Evolutionary conservation across 2,797 vertebrate species (phyloP).

Genomic region (Leptatherina wallacei): DNA sequence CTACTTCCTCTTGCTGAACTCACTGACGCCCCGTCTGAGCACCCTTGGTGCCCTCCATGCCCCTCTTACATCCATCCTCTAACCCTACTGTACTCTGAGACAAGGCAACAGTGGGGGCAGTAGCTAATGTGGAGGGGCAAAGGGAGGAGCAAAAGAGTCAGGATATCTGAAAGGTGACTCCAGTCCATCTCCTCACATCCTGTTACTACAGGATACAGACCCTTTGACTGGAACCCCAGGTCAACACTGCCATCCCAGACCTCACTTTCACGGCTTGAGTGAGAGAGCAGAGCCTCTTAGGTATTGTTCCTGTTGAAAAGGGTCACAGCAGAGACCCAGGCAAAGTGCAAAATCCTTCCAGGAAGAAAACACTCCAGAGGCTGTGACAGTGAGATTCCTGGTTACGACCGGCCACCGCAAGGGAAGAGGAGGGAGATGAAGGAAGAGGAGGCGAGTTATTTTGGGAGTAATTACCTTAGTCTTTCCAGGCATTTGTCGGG

Average conservation of each 20-base stretch:
- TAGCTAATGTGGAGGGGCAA: slow-evolving; percentile 2
- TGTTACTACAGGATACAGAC: slow-evolving; percentile 84
- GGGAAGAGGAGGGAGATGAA: slow-evolving; percentile 52
- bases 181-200: slow-evolving; percentile 78
- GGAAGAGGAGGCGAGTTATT: slow-evolving; percentile 71
- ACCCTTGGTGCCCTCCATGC: slow-evolving; percentile 38
- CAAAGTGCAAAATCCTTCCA: slow-evolving; percentile 75
- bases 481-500: slow-evolving; percentile 52
- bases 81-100: slow-evolving; percentile 20
- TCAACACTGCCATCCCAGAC: slow-evolving; percentile 58
- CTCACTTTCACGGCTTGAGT: slow-evolving; percentile 71
- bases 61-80: slow-evolving; percentile 26
- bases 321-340: slow-evolving; percentile 70
- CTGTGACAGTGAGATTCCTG: slow-evolving; percentile 59
- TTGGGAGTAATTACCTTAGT: slow-evolving; percentile 72
- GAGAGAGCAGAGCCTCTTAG: slow-evolving; percentile 61
- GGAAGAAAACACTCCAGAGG: slow-evolving; percentile 83
- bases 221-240: slow-evolving; percentile 69
- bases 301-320: slow-evolving; percentile 76
- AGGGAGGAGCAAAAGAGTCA: slow-evolving; percentile 42
- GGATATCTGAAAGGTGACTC: slow-evolving; percentile 82
- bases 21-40: slow-evolving; percentile 8
- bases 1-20: slow-evolving; percentile 17
- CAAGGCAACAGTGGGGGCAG: slow-evolving; percentile 16
- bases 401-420: slow-evolving; percentile 21